Evolutionary conservation across 2,797 vertebrate species (phyloP).

Genomic region (Manis javanica): DNA sequence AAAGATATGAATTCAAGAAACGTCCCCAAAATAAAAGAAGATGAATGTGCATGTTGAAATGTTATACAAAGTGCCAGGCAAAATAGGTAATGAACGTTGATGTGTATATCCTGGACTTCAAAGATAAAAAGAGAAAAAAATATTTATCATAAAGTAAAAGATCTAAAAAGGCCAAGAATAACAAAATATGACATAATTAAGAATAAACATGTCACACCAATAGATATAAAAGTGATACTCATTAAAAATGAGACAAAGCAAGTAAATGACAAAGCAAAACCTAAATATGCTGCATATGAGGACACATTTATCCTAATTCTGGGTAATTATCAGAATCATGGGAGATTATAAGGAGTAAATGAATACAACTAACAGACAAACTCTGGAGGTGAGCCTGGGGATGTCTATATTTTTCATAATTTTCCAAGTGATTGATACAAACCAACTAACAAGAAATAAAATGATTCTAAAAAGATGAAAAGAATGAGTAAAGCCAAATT

Average conservation of each 20-base stretch:
- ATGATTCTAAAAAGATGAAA: not conserved
- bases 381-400: not conserved
- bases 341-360: not conserved
- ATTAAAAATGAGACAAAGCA: not conserved
- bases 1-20: conserved; percentile 10
- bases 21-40: not conserved
- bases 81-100: not conserved
- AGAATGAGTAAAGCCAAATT: not conserved
- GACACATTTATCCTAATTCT: not conserved
- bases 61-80: not conserved
- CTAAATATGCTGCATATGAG: not conserved
- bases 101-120: not conserved
- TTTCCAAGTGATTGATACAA: not conserved
- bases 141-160: not conserved
- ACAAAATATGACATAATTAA: not conserved
- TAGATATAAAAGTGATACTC: not conserved
- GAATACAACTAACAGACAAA: not conserved
- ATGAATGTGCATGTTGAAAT: not conserved
- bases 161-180: not conserved
- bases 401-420: not conserved
- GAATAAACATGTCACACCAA: not conserved
- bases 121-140: not conserved
- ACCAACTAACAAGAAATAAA: not conserved
- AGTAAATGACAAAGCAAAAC: not conserved
- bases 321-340: not conserved